A percentile compares a stretch with the other conserved stretches of the same genome.
These are phyloP conservation scores for Stenopsyche tienmushanensis DNA, from an alignment of 1,140 invertebrate genomes.

Conservation along the genomic window DNA sequence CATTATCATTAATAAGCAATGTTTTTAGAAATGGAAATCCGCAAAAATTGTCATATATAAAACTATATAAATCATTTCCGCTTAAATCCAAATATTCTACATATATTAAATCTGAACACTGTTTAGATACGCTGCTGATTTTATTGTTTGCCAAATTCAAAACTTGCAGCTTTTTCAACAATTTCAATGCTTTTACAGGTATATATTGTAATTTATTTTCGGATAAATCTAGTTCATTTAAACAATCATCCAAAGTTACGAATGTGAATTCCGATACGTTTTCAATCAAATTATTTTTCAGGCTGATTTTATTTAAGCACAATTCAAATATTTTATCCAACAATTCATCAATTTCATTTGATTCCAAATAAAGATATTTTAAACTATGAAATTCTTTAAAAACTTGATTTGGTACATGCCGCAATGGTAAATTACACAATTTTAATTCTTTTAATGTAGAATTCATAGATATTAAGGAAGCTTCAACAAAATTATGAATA, in stretches of 20 bases:
- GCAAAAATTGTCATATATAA: constrained; percentile 11
- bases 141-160: constrained; percentile 2
- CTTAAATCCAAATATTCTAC: constrained; percentile 1
- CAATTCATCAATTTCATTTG: neutral
- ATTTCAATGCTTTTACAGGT: neutral
- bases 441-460: neutral
- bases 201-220: neutral
- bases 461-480: constrained; percentile 2
- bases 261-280: constrained; percentile 2
- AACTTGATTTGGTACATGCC: neutral
- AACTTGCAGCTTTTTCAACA: neutral
- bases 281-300: constrained; percentile 12
- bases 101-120: neutral
- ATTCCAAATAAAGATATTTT: neutral
- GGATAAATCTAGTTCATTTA: constrained; percentile 2
- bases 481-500: neutral
- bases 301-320: neutral
- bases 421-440: neutral
- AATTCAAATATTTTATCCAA: neutral
- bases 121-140: neutral
- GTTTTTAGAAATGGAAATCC: neutral
- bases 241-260: neutral
- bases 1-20: neutral
- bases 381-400: neutral
- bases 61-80: neutral